A percentile compares a stretch with the other conserved stretches of the same genome.
phyloP scores from a whole-genome alignment of 2,113 vertebrate genomes.

The Perca fluviatilis region DNA sequence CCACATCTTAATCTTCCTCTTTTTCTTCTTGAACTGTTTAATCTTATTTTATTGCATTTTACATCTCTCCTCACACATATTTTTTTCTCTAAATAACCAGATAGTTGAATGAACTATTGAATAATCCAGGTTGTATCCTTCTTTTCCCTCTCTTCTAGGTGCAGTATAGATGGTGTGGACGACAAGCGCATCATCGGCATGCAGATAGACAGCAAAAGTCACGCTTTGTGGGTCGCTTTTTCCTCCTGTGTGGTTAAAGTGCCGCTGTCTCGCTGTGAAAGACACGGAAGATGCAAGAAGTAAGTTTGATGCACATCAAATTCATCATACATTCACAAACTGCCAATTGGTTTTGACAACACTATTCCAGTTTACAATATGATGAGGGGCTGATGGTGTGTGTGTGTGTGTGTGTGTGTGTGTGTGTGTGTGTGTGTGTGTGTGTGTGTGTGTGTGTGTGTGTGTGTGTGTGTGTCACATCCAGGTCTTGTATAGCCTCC shows the following conservation, averaged over 20 bases:
- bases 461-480: slow-evolving; percentile 40
- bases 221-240: slow-evolving; percentile 91
- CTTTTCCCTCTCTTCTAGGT: slow-evolving; percentile 80
- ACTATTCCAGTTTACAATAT: background rate
- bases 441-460: too few species aligned
- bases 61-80: background rate
- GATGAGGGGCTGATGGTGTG: slow-evolving; percentile 22
- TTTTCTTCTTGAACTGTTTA: slow-evolving; percentile 30
- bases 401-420: slow-evolving; percentile 33
- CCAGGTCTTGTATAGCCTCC: slow-evolving; percentile 96
- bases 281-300: slow-evolving; percentile 96
- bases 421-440: too few species aligned
- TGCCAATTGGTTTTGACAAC: background rate
- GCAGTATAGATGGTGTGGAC: slow-evolving; percentile 94
- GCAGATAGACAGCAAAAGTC: slow-evolving; percentile 92
- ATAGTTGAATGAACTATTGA: background rate
- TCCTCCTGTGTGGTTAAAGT: slow-evolving; percentile 95
- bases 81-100: background rate
- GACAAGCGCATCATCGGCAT: slow-evolving; percentile 95
- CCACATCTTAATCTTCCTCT: slow-evolving; percentile 45
- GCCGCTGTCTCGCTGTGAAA: slow-evolving; percentile 94
- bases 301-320: slow-evolving; percentile 65
- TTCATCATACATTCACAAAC: background rate
- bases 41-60: slow-evolving; percentile 14
- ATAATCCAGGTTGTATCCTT: background rate